These are phyloP conservation scores for Spizaetus ornatus DNA, from an alignment of 2,113 vertebrate genomes.

Conservation along the genomic window DNA sequence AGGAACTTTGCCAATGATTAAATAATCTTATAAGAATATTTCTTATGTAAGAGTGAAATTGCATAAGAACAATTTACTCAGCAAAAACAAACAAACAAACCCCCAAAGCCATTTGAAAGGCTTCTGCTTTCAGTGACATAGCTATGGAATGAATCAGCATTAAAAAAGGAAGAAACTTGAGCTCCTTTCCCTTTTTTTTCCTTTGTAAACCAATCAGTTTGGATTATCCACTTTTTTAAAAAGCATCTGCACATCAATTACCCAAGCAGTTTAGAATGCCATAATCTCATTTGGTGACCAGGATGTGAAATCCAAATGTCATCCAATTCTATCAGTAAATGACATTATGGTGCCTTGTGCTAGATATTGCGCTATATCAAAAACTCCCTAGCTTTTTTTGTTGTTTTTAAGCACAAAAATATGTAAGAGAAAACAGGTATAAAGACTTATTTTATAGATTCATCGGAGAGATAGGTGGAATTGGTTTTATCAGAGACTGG, in stretches of 20 bases:
- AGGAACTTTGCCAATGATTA: constrained; percentile 42
- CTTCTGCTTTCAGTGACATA: not conserved
- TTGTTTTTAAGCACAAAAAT: not conserved
- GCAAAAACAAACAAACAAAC: not conserved
- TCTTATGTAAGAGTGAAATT: not conserved
- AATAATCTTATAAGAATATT: constrained; percentile 40
- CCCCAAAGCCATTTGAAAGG: not conserved
- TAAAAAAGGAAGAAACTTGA: not conserved
- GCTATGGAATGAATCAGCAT: not conserved
- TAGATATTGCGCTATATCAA: not conserved
- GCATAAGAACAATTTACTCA: not conserved
- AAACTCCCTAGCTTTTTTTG: not conserved
- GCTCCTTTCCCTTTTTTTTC: not conserved
- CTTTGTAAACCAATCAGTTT: not conserved
- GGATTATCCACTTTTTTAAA: not conserved
- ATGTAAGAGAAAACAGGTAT: not conserved
- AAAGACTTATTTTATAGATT: not conserved
- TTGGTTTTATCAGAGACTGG: not conserved
- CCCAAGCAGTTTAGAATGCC: not conserved
- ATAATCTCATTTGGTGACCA: constrained; percentile 22
- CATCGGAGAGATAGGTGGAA: not conserved
- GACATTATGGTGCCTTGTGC: not conserved
- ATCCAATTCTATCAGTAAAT: constrained; percentile 1
- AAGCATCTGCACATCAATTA: not conserved
- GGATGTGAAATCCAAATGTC: constrained; percentile 30